Base-by-base conservation (phyloP, 2,888 invertebrate species). In the Orthosia cruda region DNA sequence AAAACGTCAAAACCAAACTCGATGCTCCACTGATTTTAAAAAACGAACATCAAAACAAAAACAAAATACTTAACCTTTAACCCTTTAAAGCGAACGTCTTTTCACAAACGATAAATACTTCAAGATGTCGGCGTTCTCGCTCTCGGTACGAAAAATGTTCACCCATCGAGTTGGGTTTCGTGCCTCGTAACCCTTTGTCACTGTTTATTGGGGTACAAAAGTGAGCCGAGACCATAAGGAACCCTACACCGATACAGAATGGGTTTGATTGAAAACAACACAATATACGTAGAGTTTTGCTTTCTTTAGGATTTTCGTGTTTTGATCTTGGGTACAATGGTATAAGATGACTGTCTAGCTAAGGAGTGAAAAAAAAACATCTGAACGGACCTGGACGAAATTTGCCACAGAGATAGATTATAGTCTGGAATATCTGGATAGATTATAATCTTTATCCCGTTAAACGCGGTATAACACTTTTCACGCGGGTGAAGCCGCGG, bases 121-220 rank as follows among this genome's bases (percentile, higher is more conserved):
- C 18, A 57, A 74, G 59, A 69, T 63, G 81, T 64, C 72, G 69
- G 26, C 77, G 57, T 77, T 77, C 74, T 70, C 32, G 59, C 52
- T 76, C 47, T 54, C 66, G 71, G 80, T 83, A 85, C 85, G 77
- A 88, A 88, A 89, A 86, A 86, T 87, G 76, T 86, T 79, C 75
- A 76, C 69, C 86, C 77, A 85, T 85, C 87, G 80, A 78, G 88
- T 91, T 88, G 87, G 85, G 91, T 91, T 89, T 83, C 89, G 87
- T 80, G 83, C 71, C 82, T 83, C 89, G 87, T 88, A 92, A 92
- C 93, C 93, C 92, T 92, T 93, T 92, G 92, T 90, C 91, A 76
- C 85, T 89, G 90, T 93, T 93, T 92, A 93, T 92, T 92, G 92
- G 91, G 92, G 90, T 86, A 75, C 87, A 59, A 71, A 81, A 87